Evolutionary conservation across 1,140 invertebrate species (phyloP), one percentile per base, ranked within the genome.

Genomic region (Episyrphus balteatus): DNA sequence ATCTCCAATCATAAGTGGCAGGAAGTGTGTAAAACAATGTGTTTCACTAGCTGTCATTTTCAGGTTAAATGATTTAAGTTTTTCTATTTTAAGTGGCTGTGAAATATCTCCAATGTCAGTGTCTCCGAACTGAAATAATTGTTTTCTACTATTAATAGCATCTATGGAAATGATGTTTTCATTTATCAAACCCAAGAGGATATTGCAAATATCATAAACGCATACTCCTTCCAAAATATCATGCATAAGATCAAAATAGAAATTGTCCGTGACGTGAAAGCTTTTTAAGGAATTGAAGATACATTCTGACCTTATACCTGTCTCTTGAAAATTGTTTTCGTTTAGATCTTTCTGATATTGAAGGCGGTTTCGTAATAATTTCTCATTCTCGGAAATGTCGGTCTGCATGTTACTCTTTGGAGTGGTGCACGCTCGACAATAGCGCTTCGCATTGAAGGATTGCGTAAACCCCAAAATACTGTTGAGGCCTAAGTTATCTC

Each of bases 171-270:
- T 1, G 18, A 42, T 32, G 5, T 48, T 48, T 18, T 41, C 32
- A 15, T 17, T 13, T 43, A 62, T 62, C 36, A 64, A 61, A 32
- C 55, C 9, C 44, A 59, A 37, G 34, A 69, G 44, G 42, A 66
- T 52, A 43, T 52, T 42, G 19, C 51, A 53, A 34, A 69, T 52
- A 49, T 62, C 57, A 46, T 62, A 65, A 38, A 58, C 55, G 14
- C 54, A 61, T 44, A 68, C 52, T 2, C 68, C 64, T 52, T 70
- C 66, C 19, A 66, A 57, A 13, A 69, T 26, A 47, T 71, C 68
- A 48, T 71, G 66, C 63, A 70, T 67, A 1, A 56, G 43, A 54
- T 71, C 68, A 37, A 62, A 54, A 36, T 50, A 51, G 33, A 52
- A 51, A 55, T 70, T 70, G 12, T 62, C 32, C 26, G 55, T 54